A percentile compares a stretch with the other conserved stretches of the same genome.
Conservation (phyloP, 2,797 vertebrate species). For the Gadopsis marmoratus region DNA sequence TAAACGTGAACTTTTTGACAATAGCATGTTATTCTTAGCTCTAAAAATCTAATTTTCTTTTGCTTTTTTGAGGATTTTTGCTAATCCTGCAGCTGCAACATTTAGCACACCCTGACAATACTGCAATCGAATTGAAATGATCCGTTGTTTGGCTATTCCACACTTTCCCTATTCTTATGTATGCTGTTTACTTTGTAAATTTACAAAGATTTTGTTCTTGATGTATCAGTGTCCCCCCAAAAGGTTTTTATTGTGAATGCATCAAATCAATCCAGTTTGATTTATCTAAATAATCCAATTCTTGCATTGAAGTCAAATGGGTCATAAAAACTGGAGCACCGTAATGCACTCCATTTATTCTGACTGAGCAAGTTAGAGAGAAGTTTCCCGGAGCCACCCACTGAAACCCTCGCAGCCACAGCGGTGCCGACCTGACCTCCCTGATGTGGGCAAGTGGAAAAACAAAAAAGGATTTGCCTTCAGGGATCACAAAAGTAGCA, state of each 20-base stretch:
- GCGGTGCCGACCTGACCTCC: conserved; percentile 14
- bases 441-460: not conserved
- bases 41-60: not conserved
- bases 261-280: conserved; percentile 18
- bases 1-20: conserved; percentile 5
- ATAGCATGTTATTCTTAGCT: not conserved
- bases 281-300: conserved; percentile 10
- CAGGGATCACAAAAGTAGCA: conserved; percentile 16
- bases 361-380: conserved; percentile 3
- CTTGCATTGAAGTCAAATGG: conserved; percentile 4
- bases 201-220: not conserved
- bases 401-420: conserved; percentile 19
- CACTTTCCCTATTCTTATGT: not conserved
- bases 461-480: not conserved
- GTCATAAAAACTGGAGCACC: not conserved
- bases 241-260: not conserved
- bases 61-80: not conserved
- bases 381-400: conserved; percentile 18
- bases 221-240: conserved; percentile 5
- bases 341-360: not conserved
- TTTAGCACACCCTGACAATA: not conserved
- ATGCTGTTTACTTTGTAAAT: conserved; percentile 2
- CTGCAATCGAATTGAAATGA: not conserved
- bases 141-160: not conserved
- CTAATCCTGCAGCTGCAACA: not conserved